Base-by-base conservation (phyloP, 2,113 vertebrate species). In the Macrotis lagotis region DNA sequence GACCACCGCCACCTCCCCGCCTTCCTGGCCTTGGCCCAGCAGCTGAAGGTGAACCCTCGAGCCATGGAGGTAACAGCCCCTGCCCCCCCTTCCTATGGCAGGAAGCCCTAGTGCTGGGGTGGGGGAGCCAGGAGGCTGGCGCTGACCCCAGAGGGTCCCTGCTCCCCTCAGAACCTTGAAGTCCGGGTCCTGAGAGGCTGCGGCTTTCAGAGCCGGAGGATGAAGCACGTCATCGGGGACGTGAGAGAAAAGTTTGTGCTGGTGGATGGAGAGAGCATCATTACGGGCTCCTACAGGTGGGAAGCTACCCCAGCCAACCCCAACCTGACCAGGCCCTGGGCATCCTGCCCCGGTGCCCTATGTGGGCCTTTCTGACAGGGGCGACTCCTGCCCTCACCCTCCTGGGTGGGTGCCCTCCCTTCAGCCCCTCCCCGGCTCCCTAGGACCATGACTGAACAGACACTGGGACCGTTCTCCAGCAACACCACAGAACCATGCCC, bases 251-350 rank as follows among this genome's bases (percentile, higher is more conserved):
- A 99, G 91, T 99, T 99, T 89, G 92, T 99, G 44, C 95, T 99
- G 95, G 98, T 99, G 93, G 99, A 99, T 51, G 97, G 99, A 44
- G 97, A 98, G 91, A 98, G 97, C 2, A 99, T 99, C 94, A 98
- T 99, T 96, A 98, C 99, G 0, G 99, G 99, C 55, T 99, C 99
- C 96, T 99, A 99, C 98, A 99, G 99, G 99, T 98, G 90, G 37
- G 44, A 25, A 24, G 10, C 28, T 24, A 26, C n/a, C 47, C 88
- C 88, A 31, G 0, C 10, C 8, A 22, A 49, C 25, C n/a, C 50
- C 16, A 3, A n/a, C 53, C 19, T 0, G 25, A 51, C 25, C 48
- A 37, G 11, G 47, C n/a, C 26, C 31, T n/a, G n/a, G n/a, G n/a
- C n/a, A n/a, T n/a, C n/a, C n/a, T n/a, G n/a, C n/a, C n/a, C n/a